A percentile compares a stretch with the other conserved stretches of the same genome.
These are phyloP conservation scores for Phyllopteryx taeniolatus DNA, from an alignment of 2,113 vertebrate genomes.

Conservation along the genomic window DNA sequence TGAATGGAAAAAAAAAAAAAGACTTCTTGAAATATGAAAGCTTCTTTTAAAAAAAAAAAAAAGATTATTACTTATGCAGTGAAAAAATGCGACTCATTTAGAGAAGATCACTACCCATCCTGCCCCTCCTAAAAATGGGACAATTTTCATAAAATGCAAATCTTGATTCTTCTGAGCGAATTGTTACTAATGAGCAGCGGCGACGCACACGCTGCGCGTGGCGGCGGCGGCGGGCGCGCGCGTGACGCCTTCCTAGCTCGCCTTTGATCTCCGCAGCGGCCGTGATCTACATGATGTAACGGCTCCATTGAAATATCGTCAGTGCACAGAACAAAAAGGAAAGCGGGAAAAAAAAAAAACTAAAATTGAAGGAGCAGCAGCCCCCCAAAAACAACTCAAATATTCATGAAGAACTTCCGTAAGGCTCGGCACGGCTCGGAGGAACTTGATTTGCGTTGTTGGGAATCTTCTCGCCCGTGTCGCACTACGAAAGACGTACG, in stretches of 20 bases:
- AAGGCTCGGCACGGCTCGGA: slow-evolving; percentile 42
- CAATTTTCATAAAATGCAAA: no score
- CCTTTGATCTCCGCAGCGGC: slow-evolving; percentile 52
- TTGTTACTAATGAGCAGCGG: neutral
- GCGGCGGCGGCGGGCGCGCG: slow-evolving; percentile 27
- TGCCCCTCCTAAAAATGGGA: no score
- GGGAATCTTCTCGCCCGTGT: neutral
- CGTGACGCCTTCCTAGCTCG: slow-evolving; percentile 33
- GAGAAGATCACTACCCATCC: no score
- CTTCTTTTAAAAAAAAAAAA: no score
- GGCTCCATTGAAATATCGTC: slow-evolving; percentile 56
- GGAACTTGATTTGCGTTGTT: neutral
- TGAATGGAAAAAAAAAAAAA: no score
- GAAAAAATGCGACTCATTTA: no score
- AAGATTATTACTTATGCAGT: no score
- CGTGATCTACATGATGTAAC: slow-evolving; percentile 64
- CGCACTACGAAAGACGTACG: no score
- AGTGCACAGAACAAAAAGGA: slow-evolving; percentile 34
- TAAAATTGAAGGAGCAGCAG: slow-evolving; percentile 34
- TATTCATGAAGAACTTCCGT: slow-evolving; percentile 68
- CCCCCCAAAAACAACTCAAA: slow-evolving; percentile 63
- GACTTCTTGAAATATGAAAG: no score
- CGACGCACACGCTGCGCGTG: slow-evolving; percentile 51
- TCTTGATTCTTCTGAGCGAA: neutral
- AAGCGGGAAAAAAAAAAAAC: slow-evolving; percentile 21